phyloP scores from a whole-genome alignment of 2,113 vertebrate genomes.

The Polypterus bichir region DNA sequence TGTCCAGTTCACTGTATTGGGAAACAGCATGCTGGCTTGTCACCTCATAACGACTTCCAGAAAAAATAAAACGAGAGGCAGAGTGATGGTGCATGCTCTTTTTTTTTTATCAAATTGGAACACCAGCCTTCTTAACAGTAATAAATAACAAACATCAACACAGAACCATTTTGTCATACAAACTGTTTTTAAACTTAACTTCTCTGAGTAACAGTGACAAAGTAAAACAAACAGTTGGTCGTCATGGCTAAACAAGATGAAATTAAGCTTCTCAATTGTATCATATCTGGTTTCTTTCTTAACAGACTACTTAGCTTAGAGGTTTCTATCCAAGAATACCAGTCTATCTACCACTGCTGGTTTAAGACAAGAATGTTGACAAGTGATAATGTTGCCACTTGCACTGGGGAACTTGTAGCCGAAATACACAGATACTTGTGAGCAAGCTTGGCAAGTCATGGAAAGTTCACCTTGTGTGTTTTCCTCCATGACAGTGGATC shows the following conservation, averaged over 20 bases:
- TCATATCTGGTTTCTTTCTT: conserved; percentile 6
- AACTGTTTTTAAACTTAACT: neutral
- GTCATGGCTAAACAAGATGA: no score
- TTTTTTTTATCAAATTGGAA: no score
- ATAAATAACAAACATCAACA: conserved; percentile 3
- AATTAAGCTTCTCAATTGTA: neutral
- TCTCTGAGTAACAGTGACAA: conserved; percentile 4
- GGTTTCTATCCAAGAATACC: conserved; percentile 12
- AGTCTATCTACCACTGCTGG: conserved; percentile 18
- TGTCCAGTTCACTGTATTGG: no score
- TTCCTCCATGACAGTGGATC: conserved; percentile 12
- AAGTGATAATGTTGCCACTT: neutral
- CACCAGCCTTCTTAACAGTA: no score
- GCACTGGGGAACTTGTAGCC: neutral
- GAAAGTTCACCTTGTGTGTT: conserved; percentile 14
- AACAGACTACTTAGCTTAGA: conserved; percentile 7
- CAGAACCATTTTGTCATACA: neutral
- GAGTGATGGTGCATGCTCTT: no score
- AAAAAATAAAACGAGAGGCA: no score
- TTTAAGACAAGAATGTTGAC: conserved; percentile 13
- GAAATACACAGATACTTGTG: conserved; percentile 14
- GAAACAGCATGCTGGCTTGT: no score
- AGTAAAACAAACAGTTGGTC: neutral
- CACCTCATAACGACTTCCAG: no score
- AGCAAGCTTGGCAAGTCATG: conserved; percentile 12